A percentile compares a stretch with the other conserved stretches of the same genome.
phyloP scores from a whole-genome alignment of 1,140 invertebrate genomes.

The Sminthurides bifidus region DNA sequence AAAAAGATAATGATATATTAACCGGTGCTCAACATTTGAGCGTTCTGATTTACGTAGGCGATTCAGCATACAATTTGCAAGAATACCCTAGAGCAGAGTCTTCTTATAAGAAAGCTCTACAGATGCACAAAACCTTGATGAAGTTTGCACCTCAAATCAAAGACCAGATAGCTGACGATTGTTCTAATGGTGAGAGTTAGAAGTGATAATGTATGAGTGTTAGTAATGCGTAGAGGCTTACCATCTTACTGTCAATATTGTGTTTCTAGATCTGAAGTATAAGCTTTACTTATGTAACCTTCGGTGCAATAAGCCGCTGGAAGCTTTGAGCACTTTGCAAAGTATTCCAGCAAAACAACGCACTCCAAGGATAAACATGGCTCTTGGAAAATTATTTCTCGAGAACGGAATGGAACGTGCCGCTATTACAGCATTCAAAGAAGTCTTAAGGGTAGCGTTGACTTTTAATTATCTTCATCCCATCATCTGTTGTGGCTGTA shows the following conservation, averaged over 20 bases:
- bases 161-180: conserved; percentile 38
- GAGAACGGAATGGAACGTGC: conserved; percentile 57
- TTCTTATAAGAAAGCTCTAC: conserved; percentile 52
- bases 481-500: neutral
- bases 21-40: conserved; percentile 16
- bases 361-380: conserved; percentile 56
- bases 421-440: conserved; percentile 58
- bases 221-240: neutral
- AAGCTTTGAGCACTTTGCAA: conserved; percentile 54
- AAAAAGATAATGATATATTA: conserved; percentile 11
- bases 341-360: conserved; percentile 56
- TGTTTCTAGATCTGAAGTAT: conserved; percentile 54
- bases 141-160: conserved; percentile 45
- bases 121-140: conserved; percentile 53
- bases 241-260: neutral
- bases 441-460: conserved; percentile 48
- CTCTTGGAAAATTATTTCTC: conserved; percentile 57
- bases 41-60: conserved; percentile 49
- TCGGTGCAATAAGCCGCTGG: conserved; percentile 48
- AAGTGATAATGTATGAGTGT: conserved; percentile 20
- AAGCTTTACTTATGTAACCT: conserved; percentile 56
- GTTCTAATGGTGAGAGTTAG: conserved; percentile 38
- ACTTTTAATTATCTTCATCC: neutral
- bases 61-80: conserved; percentile 51
- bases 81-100: conserved; percentile 56